Evolutionary conservation across 1,140 invertebrate species (phyloP).

Genomic region (Hypothenemus hampei): DNA sequence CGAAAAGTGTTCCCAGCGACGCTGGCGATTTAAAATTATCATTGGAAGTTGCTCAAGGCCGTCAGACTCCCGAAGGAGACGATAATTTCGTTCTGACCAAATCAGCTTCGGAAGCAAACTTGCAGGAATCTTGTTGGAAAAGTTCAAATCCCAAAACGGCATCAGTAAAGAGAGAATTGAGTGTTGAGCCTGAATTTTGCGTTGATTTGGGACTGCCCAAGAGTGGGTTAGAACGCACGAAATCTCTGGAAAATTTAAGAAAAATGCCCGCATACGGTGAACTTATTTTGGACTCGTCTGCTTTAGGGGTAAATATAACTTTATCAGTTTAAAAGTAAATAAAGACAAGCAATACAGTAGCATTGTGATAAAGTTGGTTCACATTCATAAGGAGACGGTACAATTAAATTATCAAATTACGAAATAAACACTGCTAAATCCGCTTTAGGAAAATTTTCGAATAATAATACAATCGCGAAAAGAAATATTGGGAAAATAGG

Average conservation of each 20-base stretch:
- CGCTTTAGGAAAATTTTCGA: too few relatives aligned
- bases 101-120: slow-evolving; percentile 38
- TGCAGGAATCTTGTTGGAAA: slow-evolving; percentile 38
- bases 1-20: slow-evolving; percentile 16
- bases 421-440: too few relatives aligned
- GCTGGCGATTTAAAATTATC: slow-evolving; percentile 18
- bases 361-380: too few relatives aligned
- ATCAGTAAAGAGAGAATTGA: slow-evolving; percentile 26
- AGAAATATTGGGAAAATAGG: too few relatives aligned
- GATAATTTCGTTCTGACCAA: slow-evolving; percentile 33
- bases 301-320: slow-evolving; percentile 14
- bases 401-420: too few relatives aligned
- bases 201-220: slow-evolving; percentile 15
- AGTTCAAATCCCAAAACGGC: slow-evolving; percentile 18
- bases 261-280: slow-evolving; percentile 51
- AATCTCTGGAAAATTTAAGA: slow-evolving; percentile 39
- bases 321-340: not conserved
- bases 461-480: too few relatives aligned
- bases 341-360: too few relatives aligned
- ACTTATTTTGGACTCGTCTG: slow-evolving; percentile 45
- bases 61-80: slow-evolving; percentile 34
- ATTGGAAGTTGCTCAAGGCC: slow-evolving; percentile 10
- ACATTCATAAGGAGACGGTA: too few relatives aligned
- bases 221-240: slow-evolving; percentile 32
- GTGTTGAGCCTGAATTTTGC: slow-evolving; percentile 28